These are phyloP conservation scores for Drosophila mojavensis DNA, from an alignment of 1,140 invertebrate genomes.

Conservation along the genomic window DNA sequence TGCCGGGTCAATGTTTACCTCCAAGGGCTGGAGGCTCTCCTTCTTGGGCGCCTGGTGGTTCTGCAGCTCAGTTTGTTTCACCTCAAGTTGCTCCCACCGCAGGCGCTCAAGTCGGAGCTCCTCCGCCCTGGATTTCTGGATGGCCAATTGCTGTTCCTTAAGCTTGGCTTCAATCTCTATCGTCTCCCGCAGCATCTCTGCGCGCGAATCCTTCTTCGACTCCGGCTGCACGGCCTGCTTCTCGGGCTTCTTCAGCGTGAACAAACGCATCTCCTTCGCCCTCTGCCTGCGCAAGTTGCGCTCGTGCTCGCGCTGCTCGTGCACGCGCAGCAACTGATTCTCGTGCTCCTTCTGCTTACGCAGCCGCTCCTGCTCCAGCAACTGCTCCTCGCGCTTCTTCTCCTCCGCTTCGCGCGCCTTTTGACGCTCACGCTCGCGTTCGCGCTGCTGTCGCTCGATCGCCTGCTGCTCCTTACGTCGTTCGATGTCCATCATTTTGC, in stretches of 20 bases:
- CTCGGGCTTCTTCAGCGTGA: too few relatives aligned
- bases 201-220: too few relatives aligned
- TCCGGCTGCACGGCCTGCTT: too few relatives aligned
- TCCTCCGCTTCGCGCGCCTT: neutral
- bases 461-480: neutral
- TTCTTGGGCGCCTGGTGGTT: neutral
- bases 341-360: neutral
- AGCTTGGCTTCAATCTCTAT: too few relatives aligned
- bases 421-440: neutral
- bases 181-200: too few relatives aligned
- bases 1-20: too few relatives aligned
- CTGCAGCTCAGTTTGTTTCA: neutral
- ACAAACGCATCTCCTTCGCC: neutral
- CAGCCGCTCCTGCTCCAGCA: neutral
- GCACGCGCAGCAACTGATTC: constrained; percentile 9
- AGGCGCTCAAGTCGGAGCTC: neutral
- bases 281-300: neutral
- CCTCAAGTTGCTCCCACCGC: neutral
- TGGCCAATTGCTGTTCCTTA: too few relatives aligned
- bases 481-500: constrained; percentile 6
- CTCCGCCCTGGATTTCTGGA: neutral
- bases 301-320: constrained; percentile 32
- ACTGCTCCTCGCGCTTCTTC: neutral
- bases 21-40: too few relatives aligned
- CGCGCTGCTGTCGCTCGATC: neutral